These are phyloP conservation scores for Nomada fabriciana DNA, from an alignment of 2,888 invertebrate species.

Conservation along the genomic window DNA sequence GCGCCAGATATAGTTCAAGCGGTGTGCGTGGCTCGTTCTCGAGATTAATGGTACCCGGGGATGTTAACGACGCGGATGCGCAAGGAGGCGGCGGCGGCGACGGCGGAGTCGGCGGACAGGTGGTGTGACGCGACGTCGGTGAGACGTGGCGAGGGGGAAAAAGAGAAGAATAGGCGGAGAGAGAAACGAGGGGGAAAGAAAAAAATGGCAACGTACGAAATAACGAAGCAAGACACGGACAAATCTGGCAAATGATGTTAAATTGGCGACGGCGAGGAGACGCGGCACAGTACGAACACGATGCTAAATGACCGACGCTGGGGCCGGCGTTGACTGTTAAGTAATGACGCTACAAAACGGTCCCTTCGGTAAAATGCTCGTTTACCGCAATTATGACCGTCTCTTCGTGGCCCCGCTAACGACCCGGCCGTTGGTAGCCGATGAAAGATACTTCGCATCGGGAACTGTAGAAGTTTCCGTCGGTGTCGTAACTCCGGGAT, in stretches of 20 bases:
- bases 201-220: conserved; percentile 42
- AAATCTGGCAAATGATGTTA: conserved; percentile 65
- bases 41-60: conserved; percentile 62
- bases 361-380: conserved; percentile 58
- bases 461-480: conserved; percentile 11
- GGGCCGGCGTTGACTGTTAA: conserved; percentile 53
- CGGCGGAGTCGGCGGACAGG: not conserved
- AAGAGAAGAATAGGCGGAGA: not conserved
- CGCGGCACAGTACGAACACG: conserved; percentile 23
- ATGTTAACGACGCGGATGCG: conserved; percentile 55
- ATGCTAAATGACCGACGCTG: conserved; percentile 53
- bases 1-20: conserved; percentile 23
- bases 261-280: conserved; percentile 52
- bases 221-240: conserved; percentile 56
- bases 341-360: conserved; percentile 62
- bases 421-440: conserved; percentile 50
- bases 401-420: conserved; percentile 49
- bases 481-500: not conserved
- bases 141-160: not conserved
- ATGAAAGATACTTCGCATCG: conserved; percentile 43
- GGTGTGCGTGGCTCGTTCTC: conserved; percentile 44
- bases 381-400: conserved; percentile 62
- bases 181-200: not conserved
- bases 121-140: not conserved
- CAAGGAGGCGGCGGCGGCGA: conserved; percentile 1